A percentile compares a stretch with the other conserved stretches of the same genome.
phyloP scores from a whole-genome alignment of 1,140 invertebrate species.

The Galleria mellonella region DNA sequence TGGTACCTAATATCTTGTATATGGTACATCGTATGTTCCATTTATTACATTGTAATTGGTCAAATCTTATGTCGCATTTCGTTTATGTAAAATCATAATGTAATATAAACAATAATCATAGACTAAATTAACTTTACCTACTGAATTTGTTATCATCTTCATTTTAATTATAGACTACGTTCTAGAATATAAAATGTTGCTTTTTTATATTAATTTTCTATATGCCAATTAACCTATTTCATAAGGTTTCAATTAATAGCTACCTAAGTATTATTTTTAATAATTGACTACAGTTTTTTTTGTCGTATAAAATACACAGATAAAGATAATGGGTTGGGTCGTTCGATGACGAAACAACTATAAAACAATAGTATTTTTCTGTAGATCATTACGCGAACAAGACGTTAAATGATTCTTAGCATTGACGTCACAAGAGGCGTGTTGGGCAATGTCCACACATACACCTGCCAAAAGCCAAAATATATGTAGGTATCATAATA shows the following conservation, averaged over 20 bases:
- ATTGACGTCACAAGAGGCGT: conserved; percentile 28
- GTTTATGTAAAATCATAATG: no score
- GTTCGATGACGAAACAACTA: neutral
- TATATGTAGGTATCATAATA: neutral
- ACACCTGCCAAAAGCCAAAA: conserved; percentile 17
- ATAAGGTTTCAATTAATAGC: neutral
- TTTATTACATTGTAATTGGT: no score
- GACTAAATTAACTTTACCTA: no score
- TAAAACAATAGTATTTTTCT: neutral
- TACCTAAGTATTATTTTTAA: neutral
- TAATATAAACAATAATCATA: no score
- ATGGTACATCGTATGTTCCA: no score
- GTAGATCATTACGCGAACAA: neutral
- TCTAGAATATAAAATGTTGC: no score
- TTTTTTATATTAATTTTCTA: no score
- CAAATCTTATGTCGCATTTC: no score
- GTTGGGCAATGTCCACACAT: conserved; percentile 23
- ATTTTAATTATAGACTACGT: no score
- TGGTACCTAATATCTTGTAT: no score
- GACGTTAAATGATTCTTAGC: neutral
- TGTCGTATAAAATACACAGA: neutral
- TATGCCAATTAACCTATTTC: neutral
- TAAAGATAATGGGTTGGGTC: neutral
- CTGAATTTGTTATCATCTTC: no score
- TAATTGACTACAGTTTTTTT: neutral